Conservation (phyloP, 2,888 invertebrate species). For the Caenorhabditis sp. region DNA sequence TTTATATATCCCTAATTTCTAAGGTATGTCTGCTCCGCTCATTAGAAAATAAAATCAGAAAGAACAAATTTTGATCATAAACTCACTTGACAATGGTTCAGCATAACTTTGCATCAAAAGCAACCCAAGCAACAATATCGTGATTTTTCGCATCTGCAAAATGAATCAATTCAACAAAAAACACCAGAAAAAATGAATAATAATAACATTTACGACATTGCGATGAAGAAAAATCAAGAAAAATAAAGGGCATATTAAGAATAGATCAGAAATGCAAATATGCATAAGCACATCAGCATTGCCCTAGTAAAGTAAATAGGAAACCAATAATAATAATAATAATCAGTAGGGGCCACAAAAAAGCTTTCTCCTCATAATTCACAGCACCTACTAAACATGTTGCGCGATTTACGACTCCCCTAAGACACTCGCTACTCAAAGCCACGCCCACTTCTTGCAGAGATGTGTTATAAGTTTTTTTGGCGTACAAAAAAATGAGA, state of each 20-base stretch:
- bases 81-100: conserved; percentile 33
- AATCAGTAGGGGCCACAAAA: neutral
- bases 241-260: neutral
- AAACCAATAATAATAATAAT: neutral
- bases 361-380: conserved; percentile 24
- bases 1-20: too few relatives aligned
- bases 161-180: conserved; percentile 28
- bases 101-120: neutral
- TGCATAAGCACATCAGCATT: conserved; percentile 15
- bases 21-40: too few relatives aligned
- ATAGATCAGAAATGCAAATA: conserved; percentile 42
- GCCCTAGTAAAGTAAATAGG: conserved; percentile 4
- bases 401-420: conserved; percentile 46
- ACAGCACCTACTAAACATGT: conserved; percentile 49
- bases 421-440: neutral
- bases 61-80: too few relatives aligned
- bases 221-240: neutral
- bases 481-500: neutral
- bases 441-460: conserved; percentile 21
- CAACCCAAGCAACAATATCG: neutral
- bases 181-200: neutral
- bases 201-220: neutral
- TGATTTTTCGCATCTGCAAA: neutral
- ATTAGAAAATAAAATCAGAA: too few relatives aligned
- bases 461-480: neutral